A percentile compares a stretch with the other conserved stretches of the same genome.
Conservation (phyloP, 2,797 vertebrate genomes). For the Moxostoma hubbsi region DNA sequence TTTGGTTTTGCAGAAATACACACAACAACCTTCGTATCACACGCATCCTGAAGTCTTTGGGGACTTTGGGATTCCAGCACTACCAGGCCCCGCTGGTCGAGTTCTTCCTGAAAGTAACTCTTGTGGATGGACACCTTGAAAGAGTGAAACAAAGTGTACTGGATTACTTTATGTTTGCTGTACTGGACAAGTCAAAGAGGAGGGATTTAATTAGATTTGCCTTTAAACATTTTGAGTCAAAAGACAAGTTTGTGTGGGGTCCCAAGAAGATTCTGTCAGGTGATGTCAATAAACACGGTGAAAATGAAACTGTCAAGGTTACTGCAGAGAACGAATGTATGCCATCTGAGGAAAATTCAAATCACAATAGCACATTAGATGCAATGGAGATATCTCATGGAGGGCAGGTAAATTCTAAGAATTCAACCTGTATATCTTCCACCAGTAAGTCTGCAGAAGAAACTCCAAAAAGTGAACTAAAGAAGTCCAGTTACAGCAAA, state of each 20-base stretch:
- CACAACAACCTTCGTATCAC: slow-evolving; percentile 95
- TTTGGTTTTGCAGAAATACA: slow-evolving; percentile 71
- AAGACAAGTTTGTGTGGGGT: slow-evolving; percentile 86
- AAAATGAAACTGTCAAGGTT: neutral
- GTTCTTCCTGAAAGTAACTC: slow-evolving; percentile 90
- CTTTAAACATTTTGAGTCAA: slow-evolving; percentile 74
- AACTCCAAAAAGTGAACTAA: too few relatives aligned
- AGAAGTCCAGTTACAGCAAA: neutral
- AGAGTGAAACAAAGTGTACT: slow-evolving; percentile 84
- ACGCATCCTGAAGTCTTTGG: slow-evolving; percentile 93
- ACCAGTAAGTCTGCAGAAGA: neutral
- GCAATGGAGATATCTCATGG: too few relatives aligned
- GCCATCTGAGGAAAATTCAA: too few relatives aligned
- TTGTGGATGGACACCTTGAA: slow-evolving; percentile 69
- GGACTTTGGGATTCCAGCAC: slow-evolving; percentile 81
- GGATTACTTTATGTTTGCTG: slow-evolving; percentile 90
- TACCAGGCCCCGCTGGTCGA: slow-evolving; percentile 87
- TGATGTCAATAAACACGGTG: slow-evolving; percentile 10
- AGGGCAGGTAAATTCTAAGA: too few relatives aligned
- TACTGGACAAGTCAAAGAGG: slow-evolving; percentile 78
- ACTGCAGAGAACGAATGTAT: too few relatives aligned
- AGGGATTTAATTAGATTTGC: slow-evolving; percentile 81
- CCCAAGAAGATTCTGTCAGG: slow-evolving; percentile 72
- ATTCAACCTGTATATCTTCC: neutral
- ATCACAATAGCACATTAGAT: too few relatives aligned